These are phyloP conservation scores for Terebella lapidaria DNA, from an alignment of 2,888 invertebrate genomes.

Conservation along the genomic window DNA sequence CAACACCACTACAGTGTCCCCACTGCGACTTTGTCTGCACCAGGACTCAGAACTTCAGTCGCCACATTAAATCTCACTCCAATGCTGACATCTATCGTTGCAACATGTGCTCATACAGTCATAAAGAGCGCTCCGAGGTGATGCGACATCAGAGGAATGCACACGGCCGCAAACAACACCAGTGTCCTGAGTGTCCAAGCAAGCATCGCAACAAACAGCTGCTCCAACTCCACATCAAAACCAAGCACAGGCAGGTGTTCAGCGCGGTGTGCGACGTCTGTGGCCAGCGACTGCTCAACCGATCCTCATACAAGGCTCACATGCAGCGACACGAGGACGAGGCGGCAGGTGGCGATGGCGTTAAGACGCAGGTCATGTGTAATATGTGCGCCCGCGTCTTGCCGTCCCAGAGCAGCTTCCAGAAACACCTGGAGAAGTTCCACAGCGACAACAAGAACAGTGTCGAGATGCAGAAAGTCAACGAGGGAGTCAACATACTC, in stretches of 20 bases:
- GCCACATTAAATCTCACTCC: constrained; percentile 8
- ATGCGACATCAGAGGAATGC: constrained; percentile 9
- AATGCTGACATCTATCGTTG: constrained; percentile 5
- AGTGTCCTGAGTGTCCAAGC: constrained; percentile 1
- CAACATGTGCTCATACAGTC: constrained; percentile 3
- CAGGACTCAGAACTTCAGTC: constrained; percentile 8
- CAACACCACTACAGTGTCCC: constrained; percentile 9
- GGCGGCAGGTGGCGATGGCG: background rate
- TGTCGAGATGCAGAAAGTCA: constrained; percentile 3
- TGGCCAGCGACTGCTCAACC: background rate
- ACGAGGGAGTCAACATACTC: background rate
- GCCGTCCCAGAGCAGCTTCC: background rate
- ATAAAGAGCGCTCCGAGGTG: constrained; percentile 4
- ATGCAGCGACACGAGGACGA: background rate
- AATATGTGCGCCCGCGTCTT: constrained; percentile 4
- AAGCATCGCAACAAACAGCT: constrained; percentile 2
- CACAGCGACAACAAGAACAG: background rate
- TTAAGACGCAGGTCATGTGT: constrained; percentile 2
- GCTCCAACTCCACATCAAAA: constrained; percentile 8
- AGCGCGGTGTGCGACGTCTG: constrained; percentile 6
- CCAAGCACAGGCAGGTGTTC: constrained; percentile 2
- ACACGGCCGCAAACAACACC: constrained; percentile 7
- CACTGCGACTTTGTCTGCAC: constrained; percentile 8
- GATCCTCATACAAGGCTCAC: constrained; percentile 1
- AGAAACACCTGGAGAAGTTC: constrained; percentile 4